Percentiles rank a stretch among this genome's conserved stretches.
These are phyloP conservation scores for Hormiphora californensis DNA, from an alignment of 37 sponge, comb jelly and placozoan species.

Conservation along the genomic window DNA sequence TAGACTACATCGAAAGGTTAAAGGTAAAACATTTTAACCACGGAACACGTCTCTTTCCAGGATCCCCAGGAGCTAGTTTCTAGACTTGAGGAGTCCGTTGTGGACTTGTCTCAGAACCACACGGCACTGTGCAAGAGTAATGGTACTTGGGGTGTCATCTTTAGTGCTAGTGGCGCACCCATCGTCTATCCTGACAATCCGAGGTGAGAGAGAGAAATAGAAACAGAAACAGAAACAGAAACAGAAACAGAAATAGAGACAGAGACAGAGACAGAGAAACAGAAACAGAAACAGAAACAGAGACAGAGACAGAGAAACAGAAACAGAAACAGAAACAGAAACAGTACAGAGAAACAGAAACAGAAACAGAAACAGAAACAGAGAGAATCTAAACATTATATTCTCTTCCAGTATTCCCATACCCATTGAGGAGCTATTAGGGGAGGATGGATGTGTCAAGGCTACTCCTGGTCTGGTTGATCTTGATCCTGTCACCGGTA, in stretches of 20 bases:
- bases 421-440: constrained; percentile 41
- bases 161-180: constrained; percentile 11
- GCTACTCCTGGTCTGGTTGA: constrained; percentile 1
- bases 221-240: no score
- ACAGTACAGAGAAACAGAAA: no score
- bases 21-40: no score
- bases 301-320: no score
- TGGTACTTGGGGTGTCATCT: constrained; percentile 29
- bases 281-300: no score
- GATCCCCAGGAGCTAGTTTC: neutral
- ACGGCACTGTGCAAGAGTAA: neutral
- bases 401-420: constrained; percentile 8
- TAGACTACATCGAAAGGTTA: no score
- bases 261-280: no score
- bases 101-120: constrained; percentile 29
- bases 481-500: constrained; percentile 54
- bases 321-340: no score
- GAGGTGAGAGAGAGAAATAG: no score
- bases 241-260: no score
- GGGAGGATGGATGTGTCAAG: constrained; percentile 25
- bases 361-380: no score
- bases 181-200: constrained; percentile 31
- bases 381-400: no score
- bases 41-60: neutral
- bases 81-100: neutral